Conservation (phyloP, 2,797 vertebrate genomes). For the Anniella stebbinsi region DNA sequence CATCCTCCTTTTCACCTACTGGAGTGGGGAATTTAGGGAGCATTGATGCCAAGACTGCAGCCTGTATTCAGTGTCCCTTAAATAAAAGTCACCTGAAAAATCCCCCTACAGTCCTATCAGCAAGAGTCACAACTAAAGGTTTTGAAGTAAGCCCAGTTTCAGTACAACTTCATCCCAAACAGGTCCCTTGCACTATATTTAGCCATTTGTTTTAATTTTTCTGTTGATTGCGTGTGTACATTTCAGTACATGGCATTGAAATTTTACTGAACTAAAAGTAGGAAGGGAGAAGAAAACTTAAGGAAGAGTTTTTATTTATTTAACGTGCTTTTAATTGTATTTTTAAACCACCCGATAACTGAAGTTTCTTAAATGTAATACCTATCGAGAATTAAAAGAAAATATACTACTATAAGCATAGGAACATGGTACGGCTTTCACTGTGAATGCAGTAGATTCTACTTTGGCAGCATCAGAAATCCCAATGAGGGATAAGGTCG, state of each 20-base stretch:
- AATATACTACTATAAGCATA: not conserved
- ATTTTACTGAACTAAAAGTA: not conserved
- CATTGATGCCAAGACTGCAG: too few relatives aligned
- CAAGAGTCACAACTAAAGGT: not conserved
- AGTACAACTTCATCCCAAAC: not conserved
- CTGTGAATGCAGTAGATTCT: not conserved
- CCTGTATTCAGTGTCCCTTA: too few relatives aligned
- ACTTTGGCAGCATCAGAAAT: not conserved
- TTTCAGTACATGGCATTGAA: not conserved
- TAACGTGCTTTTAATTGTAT: too few relatives aligned
- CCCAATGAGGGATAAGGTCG: too few relatives aligned
- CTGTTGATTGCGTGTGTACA: not conserved
- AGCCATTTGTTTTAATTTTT: not conserved
- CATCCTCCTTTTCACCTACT: too few relatives aligned
- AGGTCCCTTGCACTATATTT: not conserved
- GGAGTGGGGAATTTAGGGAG: too few relatives aligned
- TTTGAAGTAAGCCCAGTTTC: not conserved
- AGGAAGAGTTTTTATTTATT: too few relatives aligned
- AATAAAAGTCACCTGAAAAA: too few relatives aligned
- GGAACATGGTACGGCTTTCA: not conserved
- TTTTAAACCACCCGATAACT: too few relatives aligned
- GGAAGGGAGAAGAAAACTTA: not conserved
- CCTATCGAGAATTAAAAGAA: not conserved
- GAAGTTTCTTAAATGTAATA: not conserved
- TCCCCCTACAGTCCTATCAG: too few relatives aligned